Percentiles rank a stretch among this genome's conserved stretches.
Evolutionary conservation across 2,888 invertebrate species (phyloP).

Genomic region (Yponomeuta malinellus): DNA sequence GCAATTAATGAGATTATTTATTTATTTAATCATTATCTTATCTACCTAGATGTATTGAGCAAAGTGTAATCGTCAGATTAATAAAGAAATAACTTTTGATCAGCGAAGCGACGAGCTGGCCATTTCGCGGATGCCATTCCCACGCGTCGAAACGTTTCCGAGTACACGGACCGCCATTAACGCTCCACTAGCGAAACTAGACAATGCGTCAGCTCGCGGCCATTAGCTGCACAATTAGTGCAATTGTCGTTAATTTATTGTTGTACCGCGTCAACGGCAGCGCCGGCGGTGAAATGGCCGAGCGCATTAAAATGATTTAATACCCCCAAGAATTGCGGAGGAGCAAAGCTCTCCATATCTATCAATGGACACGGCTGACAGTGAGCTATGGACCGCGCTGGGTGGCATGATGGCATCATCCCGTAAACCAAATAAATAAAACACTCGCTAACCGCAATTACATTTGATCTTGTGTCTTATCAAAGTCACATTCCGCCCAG

Average conservation of each 20-base stretch:
- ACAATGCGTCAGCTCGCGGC: constrained; percentile 61
- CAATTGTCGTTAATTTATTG: constrained; percentile 72
- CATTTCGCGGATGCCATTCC: constrained; percentile 38
- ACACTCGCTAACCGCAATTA: constrained; percentile 8
- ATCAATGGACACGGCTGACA: constrained; percentile 11
- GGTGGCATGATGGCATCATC: constrained; percentile 9
- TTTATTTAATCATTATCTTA: no score
- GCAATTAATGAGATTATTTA: no score
- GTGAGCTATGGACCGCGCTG: constrained; percentile 12
- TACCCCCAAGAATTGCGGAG: constrained; percentile 9
- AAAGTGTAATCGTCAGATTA: background rate
- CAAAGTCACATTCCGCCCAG: constrained; percentile 11
- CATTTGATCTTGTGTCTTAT: constrained; percentile 5
- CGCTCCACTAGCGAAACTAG: constrained; percentile 51
- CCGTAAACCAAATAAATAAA: background rate
- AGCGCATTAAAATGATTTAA: constrained; percentile 27
- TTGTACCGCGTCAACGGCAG: constrained; percentile 42
- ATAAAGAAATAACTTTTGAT: background rate
- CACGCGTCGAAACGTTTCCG: constrained; percentile 52
- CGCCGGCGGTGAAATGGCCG: constrained; percentile 27
- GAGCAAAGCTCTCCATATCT: constrained; percentile 5
- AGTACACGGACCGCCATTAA: constrained; percentile 41
- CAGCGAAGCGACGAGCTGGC: background rate
- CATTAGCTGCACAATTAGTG: constrained; percentile 71
- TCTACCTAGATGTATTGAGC: no score